phyloP scores from a whole-genome alignment of 2,888 invertebrate genomes.

The Allacma fusca region DNA sequence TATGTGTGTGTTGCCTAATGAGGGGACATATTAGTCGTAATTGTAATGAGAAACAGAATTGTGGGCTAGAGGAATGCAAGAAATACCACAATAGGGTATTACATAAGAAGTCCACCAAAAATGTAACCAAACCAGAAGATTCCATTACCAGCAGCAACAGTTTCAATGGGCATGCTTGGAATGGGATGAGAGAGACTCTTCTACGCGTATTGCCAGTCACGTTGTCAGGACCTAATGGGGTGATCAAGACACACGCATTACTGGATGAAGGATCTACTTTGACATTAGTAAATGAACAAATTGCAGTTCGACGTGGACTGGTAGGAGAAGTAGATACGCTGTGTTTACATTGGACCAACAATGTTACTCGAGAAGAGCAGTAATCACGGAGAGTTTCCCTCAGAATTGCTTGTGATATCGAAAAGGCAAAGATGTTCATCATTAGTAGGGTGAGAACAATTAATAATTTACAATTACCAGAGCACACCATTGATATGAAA shows the following conservation, averaged over 20 bases:
- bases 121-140: neutral
- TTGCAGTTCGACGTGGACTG: constrained; percentile 36
- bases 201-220: constrained; percentile 38
- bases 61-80: too few relatives aligned
- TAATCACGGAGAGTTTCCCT: neutral
- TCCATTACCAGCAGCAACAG: too few relatives aligned
- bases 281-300: constrained; percentile 33
- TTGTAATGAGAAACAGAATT: too few relatives aligned
- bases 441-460: constrained; percentile 36
- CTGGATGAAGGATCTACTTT: constrained; percentile 45
- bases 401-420: neutral
- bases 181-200: neutral
- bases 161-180: neutral
- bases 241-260: constrained; percentile 36
- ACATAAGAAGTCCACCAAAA: too few relatives aligned
- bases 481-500: neutral
- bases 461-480: constrained; percentile 28
- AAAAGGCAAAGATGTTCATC: neutral
- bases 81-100: too few relatives aligned
- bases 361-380: too few relatives aligned
- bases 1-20: too few relatives aligned
- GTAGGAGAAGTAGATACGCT: constrained; percentile 14
- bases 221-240: constrained; percentile 28
- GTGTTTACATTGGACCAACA: neutral
- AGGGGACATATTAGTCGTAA: too few relatives aligned